Base-by-base conservation (phyloP, 2,888 invertebrate genomes). In the Cryptocephalus moraei region DNA sequence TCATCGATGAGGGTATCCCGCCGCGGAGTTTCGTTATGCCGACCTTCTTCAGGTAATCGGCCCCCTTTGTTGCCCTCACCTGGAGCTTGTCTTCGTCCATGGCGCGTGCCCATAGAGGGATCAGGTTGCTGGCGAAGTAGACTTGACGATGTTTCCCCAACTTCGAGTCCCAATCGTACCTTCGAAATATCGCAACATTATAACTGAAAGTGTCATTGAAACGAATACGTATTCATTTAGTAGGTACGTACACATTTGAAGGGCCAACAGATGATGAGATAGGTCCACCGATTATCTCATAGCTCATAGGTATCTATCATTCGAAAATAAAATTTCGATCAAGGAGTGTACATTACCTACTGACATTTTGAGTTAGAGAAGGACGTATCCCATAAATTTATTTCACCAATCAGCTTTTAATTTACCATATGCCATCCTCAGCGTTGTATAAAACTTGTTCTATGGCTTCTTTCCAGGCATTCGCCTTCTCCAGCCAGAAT, bases 371-470 rank as follows among this genome's bases (percentile, higher is more conserved):
- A 6, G 22, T 22, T 22, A 2, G 22, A 22, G 2, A 22, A 22
- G 2, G 22, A 22, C 6, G 22, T 22, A 6, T 22, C 22, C 2
- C 6, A 22, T 22, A 2, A 22, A 22, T 2, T 22, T 22, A 6
- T 6, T 22, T 22, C 3, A 22, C 22, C 6, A 22, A 22, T 22
- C 22, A 22, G 22, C 22, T 22, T 4, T 12, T 36, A 36, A 11
- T 10, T 45, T 82, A 81, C 91, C 91, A 92, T 43, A 80, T 76
- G 0, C 87, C 87, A 39, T 79, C 79, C 38, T 80, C 75, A 38
- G 83, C 79, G 61, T 86, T 76, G 86, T 90, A 92, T n/a, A 90
- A 71, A 1, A 90, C 75, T 2, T 77, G 75, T n/a, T 80, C 75
- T 32, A 91, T 85, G 1, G 79, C 77, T 33, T 66, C 65, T 55